Base-by-base conservation (phyloP, 1,140 invertebrate species). In the Meloidogyne chitwoodi region DNA sequence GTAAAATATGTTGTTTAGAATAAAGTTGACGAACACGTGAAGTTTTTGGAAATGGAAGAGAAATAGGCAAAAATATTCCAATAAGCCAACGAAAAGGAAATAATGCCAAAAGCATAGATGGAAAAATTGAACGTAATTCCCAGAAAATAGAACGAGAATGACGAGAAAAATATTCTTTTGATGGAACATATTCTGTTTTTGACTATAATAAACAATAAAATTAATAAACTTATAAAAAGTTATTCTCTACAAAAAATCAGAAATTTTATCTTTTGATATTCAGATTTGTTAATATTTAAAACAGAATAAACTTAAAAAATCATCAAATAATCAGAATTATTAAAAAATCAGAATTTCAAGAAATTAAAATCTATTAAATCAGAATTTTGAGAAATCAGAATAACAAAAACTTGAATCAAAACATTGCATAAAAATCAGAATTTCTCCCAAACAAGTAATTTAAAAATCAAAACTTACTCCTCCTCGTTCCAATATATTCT, bases 111-210 rank as follows among this genome's bases (percentile, higher is more conserved):
- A 93, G 93, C n/a, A 56, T 6, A 8, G 48, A n/a, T 2, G 92
- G 91, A 76, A 93, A 91, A 69, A 94, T 93, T 79, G 93, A 92
- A 91, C 93, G 89, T 0, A 91, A 85, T 14, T 90, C 90, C 90
- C 90, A 91, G 82, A 91, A 91, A 41, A 91, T 90, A 11, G 89
- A 87, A 48, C 89, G 80, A 76, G 90, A 89, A 81, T 91, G 90
- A 16, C 90, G 84, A 14, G 90, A 82, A 22, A 90, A 83, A 81
- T 91, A 91, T 34, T 90, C 89, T 69, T 88, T 68, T 31, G 91
- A 74, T 1, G 90, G 90, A 73, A 91, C 89, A 67, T 89, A 89
- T 82, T 91, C 90, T 64, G 56, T 22, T 26, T 63, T 56, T n/a
- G 26, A 63, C 68, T 70, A 41, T 44, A 70, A 27, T 27, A 16